Evolutionary conservation across 1,140 invertebrate genomes (phyloP).

Genomic region (Argopecten irradians): DNA sequence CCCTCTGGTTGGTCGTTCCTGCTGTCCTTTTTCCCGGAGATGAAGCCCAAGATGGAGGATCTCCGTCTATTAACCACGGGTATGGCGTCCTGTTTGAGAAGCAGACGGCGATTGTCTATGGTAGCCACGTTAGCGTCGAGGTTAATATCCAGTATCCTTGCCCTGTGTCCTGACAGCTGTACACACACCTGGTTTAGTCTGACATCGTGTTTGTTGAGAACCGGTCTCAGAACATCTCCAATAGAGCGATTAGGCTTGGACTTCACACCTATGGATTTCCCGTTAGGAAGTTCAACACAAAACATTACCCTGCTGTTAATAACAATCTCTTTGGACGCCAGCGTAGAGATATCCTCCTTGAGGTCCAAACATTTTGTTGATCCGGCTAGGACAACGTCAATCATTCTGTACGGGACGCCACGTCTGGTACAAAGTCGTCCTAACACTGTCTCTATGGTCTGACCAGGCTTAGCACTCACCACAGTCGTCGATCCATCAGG

Average conservation of each 20-base stretch:
- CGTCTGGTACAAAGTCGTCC: constrained; percentile 89
- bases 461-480: constrained; percentile 86
- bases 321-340: constrained; percentile 88
- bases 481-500: constrained; percentile 95
- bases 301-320: constrained; percentile 91
- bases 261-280: constrained; percentile 90
- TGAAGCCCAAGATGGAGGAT: background rate
- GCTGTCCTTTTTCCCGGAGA: background rate
- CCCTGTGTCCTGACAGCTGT: constrained; percentile 68
- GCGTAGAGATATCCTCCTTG: constrained; percentile 82
- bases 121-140: constrained; percentile 71
- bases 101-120: constrained; percentile 73
- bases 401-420: constrained; percentile 85
- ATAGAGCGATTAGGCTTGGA: constrained; percentile 89
- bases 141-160: constrained; percentile 61
- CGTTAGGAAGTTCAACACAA: constrained; percentile 88
- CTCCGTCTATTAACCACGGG: background rate
- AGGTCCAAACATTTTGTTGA: constrained; percentile 84
- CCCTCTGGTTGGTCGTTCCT: background rate
- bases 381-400: constrained; percentile 85
- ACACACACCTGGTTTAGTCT: constrained; percentile 82
- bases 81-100: constrained; percentile 59
- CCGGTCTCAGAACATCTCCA: constrained; percentile 89
- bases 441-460: constrained; percentile 87
- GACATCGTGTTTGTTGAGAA: constrained; percentile 89